phyloP scores from a whole-genome alignment of 2,797 vertebrate genomes.

The Intellagama lesueurii region DNA sequence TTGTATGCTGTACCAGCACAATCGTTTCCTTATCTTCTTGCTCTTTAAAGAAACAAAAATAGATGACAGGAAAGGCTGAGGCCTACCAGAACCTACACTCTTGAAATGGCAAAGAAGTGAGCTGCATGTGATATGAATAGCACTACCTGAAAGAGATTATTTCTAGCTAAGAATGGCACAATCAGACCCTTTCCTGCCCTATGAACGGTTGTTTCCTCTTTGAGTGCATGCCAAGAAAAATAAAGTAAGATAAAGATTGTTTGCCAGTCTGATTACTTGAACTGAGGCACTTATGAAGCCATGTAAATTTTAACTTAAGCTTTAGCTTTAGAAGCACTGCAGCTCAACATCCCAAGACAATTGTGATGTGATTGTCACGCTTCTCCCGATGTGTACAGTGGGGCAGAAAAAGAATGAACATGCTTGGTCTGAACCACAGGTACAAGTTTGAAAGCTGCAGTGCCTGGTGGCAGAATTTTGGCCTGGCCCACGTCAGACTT shows the following conservation, averaged over 20 bases:
- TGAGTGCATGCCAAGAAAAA: neutral
- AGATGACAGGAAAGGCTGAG: constrained; percentile 32
- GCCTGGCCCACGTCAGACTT: too few relatives aligned
- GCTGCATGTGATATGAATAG: neutral
- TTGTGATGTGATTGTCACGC: too few relatives aligned
- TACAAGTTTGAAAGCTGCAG: too few relatives aligned
- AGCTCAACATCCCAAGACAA: neutral
- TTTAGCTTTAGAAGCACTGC: neutral
- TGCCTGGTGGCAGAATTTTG: too few relatives aligned
- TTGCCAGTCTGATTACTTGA: neutral
- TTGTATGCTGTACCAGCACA: constrained; percentile 1
- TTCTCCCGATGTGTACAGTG: too few relatives aligned
- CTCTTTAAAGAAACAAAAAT: constrained; percentile 38
- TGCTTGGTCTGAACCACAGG: too few relatives aligned
- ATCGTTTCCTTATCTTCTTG: constrained; percentile 38
- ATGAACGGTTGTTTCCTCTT: neutral
- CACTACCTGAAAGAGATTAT: neutral
- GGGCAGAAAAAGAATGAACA: too few relatives aligned
- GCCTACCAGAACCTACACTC: neutral
- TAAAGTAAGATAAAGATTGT: neutral
- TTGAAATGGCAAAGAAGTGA: neutral
- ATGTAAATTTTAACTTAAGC: too few relatives aligned
- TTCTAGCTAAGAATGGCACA: neutral
- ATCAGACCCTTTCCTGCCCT: neutral
- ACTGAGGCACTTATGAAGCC: neutral